Conservation (phyloP, 64 coral and sea anemone species). For the Montipora sp. region DNA sequence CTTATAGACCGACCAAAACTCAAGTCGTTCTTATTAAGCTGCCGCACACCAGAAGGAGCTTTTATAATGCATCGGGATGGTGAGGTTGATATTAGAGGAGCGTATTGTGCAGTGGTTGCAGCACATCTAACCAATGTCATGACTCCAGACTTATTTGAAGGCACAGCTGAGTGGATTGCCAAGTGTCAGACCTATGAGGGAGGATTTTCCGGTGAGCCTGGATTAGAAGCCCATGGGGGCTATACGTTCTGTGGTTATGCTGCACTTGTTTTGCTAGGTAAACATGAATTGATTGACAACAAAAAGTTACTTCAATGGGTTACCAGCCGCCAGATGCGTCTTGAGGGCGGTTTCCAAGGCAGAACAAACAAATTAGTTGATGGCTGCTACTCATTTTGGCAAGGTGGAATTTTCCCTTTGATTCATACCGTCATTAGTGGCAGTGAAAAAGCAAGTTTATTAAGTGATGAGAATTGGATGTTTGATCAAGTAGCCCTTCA, state of each 20-base stretch:
- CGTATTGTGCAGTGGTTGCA: conserved; percentile 91
- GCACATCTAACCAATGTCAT: conserved; percentile 82
- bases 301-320: conserved; percentile 83
- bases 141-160: conserved; percentile 83
- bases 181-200: conserved; percentile 97
- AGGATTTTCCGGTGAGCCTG: conserved; percentile 97
- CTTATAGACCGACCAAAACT: conserved; percentile 77
- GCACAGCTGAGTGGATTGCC: conserved; percentile 93
- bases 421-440: conserved; percentile 85
- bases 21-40: conserved; percentile 80
- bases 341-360: conserved; percentile 97
- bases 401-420: conserved; percentile 95
- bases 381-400: conserved; percentile 99
- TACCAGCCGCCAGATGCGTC: conserved; percentile 85
- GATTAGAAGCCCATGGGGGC: conserved; percentile 96
- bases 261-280: conserved; percentile 81
- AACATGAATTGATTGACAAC: conserved; percentile 73
- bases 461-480: conserved; percentile 92
- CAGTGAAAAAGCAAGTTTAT: conserved; percentile 33
- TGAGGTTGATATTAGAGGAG: conserved; percentile 97
- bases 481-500: conserved; percentile 97
- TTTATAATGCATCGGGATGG: conserved; percentile 97
- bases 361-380: conserved; percentile 99
- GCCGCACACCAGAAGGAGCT: conserved; percentile 82
- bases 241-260: conserved; percentile 99